These are phyloP conservation scores for Erebia ligea DNA, from an alignment of 2,888 invertebrate species.

Conservation along the genomic window DNA sequence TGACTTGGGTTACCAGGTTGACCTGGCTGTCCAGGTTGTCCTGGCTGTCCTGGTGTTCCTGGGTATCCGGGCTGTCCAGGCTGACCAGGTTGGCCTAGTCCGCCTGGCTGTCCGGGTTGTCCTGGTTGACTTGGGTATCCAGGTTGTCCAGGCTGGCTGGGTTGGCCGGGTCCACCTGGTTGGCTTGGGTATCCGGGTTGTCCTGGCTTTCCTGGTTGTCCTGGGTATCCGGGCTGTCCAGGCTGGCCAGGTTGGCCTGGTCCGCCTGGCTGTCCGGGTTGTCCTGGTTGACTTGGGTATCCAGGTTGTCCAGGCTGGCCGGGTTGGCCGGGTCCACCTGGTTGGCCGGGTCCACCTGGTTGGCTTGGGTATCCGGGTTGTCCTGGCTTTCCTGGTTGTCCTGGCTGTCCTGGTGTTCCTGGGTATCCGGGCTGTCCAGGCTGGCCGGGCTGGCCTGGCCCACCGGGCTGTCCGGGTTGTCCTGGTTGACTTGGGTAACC, in stretches of 20 bases:
- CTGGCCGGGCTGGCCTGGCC: neutral
- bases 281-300: conserved; percentile 32
- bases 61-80: conserved; percentile 37
- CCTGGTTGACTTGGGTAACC: conserved; percentile 58
- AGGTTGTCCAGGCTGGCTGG: no score
- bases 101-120: conserved; percentile 36
- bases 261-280: conserved; percentile 31
- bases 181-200: no score
- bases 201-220: no score
- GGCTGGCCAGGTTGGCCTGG: conserved; percentile 22
- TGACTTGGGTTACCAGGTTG: conserved; percentile 55
- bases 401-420: conserved; percentile 43
- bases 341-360: conserved; percentile 31
- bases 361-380: no score
- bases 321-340: conserved; percentile 45
- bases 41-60: conserved; percentile 48
- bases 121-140: conserved; percentile 24
- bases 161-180: no score
- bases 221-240: conserved; percentile 43
- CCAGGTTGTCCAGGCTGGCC: conserved; percentile 32
- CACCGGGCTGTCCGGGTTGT: no score
- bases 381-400: no score
- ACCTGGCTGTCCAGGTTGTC: conserved; percentile 50
- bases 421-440: conserved; percentile 22
- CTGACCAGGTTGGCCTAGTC: conserved; percentile 46